Percentiles rank a stretch among this genome's conserved stretches.
These are phyloP conservation scores for Papilio polytes DNA, from an alignment of 1,140 invertebrate species.

Conservation along the genomic window DNA sequence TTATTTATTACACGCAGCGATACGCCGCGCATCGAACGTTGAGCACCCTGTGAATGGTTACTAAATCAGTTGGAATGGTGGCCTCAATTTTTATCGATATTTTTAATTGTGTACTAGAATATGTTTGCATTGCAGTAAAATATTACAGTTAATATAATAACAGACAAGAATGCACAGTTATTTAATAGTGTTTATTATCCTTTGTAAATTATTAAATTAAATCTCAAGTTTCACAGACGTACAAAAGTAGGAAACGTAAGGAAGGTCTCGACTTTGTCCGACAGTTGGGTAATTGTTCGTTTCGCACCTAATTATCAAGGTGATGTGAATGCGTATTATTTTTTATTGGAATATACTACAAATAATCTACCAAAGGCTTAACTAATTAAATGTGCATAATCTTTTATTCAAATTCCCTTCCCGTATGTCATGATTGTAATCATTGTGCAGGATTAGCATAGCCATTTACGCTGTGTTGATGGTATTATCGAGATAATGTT, in stretches of 20 bases:
- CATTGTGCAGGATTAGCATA: conserved; percentile 1
- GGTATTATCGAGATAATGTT: not conserved
- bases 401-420: not conserved
- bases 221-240: too few relatives aligned
- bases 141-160: not conserved
- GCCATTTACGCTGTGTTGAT: not conserved
- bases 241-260: too few relatives aligned
- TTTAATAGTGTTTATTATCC: too few relatives aligned
- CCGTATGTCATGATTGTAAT: conserved; percentile 4
- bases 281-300: too few relatives aligned
- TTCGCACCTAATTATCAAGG: too few relatives aligned
- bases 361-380: not conserved
- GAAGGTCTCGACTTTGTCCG: too few relatives aligned
- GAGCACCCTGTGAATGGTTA: conserved; percentile 23
- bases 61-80: conserved; percentile 26
- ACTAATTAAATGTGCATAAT: not conserved
- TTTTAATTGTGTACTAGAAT: conserved; percentile 15
- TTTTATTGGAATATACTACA: too few relatives aligned
- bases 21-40: not conserved
- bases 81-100: conserved; percentile 6
- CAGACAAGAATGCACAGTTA: not conserved
- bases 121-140: not conserved
- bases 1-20: conserved; percentile 5
- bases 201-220: too few relatives aligned
- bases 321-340: too few relatives aligned